Percentiles rank a stretch among this genome's conserved stretches.
Conservation (phyloP, 2,888 invertebrate genomes). For the Leptopilina drosophilae region DNA sequence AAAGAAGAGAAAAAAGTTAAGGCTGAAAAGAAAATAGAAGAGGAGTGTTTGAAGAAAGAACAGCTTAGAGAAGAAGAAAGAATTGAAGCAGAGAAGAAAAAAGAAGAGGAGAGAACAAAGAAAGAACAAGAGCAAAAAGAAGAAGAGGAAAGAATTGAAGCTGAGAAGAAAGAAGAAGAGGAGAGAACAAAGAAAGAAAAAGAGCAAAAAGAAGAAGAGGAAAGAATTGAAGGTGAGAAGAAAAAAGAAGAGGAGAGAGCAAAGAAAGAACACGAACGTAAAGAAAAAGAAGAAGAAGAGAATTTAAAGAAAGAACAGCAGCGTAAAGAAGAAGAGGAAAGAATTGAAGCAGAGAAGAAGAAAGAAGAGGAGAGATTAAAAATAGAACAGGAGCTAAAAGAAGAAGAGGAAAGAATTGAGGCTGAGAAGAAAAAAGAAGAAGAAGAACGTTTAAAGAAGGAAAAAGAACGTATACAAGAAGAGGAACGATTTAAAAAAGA, state of each 20-base stretch:
- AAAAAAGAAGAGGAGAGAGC: slow-evolving; percentile 56
- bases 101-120: slow-evolving; percentile 50
- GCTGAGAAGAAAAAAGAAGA: slow-evolving; percentile 56
- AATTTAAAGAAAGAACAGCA: slow-evolving; percentile 44
- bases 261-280: no score
- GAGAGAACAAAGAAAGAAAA: slow-evolving; percentile 55
- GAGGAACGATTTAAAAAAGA: slow-evolving; percentile 31
- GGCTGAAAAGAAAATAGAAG: slow-evolving; percentile 46
- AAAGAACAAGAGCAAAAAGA: slow-evolving; percentile 68
- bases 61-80: slow-evolving; percentile 48
- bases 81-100: slow-evolving; percentile 48
- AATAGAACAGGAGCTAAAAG: slow-evolving; percentile 41
- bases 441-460: slow-evolving; percentile 32
- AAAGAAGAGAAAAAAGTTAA: slow-evolving; percentile 41
- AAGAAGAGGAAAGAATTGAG: slow-evolving; percentile 56
- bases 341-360: slow-evolving; percentile 55
- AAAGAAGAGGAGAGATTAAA: slow-evolving; percentile 53
- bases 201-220: slow-evolving; percentile 58
- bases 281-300: slow-evolving; percentile 42
- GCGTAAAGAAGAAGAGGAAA: slow-evolving; percentile 49
- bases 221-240: slow-evolving; percentile 44
- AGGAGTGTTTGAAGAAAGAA: slow-evolving; percentile 48
- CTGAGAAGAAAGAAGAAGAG: slow-evolving; percentile 68
- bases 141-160: slow-evolving; percentile 50
- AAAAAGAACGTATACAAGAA: no score